These are phyloP conservation scores for Suncus etruscus DNA, from an alignment of 2,113 vertebrate genomes.

Conservation along the genomic window DNA sequence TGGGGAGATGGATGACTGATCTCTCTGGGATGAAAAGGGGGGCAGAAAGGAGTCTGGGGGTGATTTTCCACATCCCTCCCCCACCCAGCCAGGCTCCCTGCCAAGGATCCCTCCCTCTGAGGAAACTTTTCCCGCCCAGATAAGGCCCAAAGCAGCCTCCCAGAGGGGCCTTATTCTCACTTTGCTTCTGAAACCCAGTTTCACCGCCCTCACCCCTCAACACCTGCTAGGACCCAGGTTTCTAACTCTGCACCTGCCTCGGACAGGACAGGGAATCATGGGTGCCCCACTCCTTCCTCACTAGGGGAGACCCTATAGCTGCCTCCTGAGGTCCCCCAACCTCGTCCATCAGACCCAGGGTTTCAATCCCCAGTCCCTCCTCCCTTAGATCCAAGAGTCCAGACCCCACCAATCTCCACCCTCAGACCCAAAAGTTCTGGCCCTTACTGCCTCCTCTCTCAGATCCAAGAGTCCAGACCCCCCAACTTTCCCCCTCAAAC, in stretches of 20 bases:
- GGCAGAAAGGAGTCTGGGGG: too few species aligned
- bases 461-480: neutral
- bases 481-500: too few species aligned
- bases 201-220: neutral
- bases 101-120: neutral
- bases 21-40: too few species aligned
- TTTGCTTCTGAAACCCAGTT: neutral
- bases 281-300: neutral
- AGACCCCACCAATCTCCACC: fast-evolving
- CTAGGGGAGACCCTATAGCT: neutral
- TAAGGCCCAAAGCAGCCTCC: too few species aligned
- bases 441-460: neutral
- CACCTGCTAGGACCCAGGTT: neutral
- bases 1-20: neutral
- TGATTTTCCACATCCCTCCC: neutral
- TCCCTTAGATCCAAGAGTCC: neutral
- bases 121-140: too few species aligned
- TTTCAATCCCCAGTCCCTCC: neutral
- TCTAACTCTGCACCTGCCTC: neutral
- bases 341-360: neutral
- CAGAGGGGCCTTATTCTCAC: neutral
- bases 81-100: neutral
- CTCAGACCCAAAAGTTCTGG: neutral
- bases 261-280: neutral
- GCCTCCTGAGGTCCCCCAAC: neutral